Conservation (phyloP, 2,888 invertebrate species). For the Dynastes maya region DNA sequence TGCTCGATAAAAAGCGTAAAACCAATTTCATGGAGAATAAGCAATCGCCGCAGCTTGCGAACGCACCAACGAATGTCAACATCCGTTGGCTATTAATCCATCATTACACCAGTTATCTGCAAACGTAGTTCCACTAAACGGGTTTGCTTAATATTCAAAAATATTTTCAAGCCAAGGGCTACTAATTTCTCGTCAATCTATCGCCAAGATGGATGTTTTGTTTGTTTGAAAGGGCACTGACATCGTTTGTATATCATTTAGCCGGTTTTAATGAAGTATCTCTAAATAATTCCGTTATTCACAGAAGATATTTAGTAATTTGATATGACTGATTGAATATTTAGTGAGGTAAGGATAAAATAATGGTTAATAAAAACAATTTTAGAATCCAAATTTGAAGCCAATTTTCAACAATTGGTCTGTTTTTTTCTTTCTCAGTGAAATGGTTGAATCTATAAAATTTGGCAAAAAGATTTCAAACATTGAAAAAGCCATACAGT, state of each 20-base stretch:
- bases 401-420: too few species aligned
- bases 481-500: too few species aligned
- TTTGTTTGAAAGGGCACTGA: slow-evolving; percentile 33
- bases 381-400: too few species aligned
- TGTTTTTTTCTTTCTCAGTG: too few species aligned
- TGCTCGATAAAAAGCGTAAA: slow-evolving; percentile 5
- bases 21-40: slow-evolving; percentile 36
- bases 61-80: slow-evolving; percentile 35
- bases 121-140: slow-evolving; percentile 7
- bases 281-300: slow-evolving; percentile 13
- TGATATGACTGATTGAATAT: too few species aligned
- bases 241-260: slow-evolving; percentile 33
- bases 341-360: too few species aligned
- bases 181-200: slow-evolving; percentile 38
- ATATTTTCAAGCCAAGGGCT: slow-evolving; percentile 37
- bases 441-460: too few species aligned
- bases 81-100: slow-evolving; percentile 44
- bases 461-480: too few species aligned
- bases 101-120: slow-evolving; percentile 38
- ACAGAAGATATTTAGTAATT: too few species aligned
- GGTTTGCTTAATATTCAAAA: slow-evolving; percentile 38
- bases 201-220: slow-evolving; percentile 21
- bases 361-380: too few species aligned
- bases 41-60: slow-evolving; percentile 13
- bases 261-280: background rate